Conservation (phyloP, 2,113 vertebrate genomes). For the Vulpes vulpes region DNA sequence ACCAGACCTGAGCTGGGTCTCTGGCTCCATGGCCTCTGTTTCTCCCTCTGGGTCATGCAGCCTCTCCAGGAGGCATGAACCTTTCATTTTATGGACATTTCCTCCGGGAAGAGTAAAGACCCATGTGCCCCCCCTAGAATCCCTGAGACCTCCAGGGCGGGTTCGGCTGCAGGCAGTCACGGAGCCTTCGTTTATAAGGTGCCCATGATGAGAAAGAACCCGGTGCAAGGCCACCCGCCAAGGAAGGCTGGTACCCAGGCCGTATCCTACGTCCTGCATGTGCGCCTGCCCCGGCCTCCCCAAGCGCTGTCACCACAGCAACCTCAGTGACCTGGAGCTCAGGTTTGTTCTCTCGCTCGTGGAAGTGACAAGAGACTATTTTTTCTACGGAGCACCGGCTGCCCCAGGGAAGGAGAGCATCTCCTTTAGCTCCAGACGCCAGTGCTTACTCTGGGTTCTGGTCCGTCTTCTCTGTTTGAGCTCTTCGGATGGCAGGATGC, state of each 20-base stretch:
- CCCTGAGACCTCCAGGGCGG: not conserved
- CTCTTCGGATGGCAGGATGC: conserved; percentile 30
- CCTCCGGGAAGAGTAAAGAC: not conserved
- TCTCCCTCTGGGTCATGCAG: not conserved
- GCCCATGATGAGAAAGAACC: not conserved
- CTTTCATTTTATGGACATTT: not conserved
- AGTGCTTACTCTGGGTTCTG: not conserved
- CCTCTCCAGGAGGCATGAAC: not conserved
- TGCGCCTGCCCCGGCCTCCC: not conserved
- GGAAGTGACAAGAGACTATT: not conserved
- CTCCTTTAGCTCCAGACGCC: not conserved
- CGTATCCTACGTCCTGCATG: fast-evolving
- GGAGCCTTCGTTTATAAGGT: not conserved
- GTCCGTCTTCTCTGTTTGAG: not conserved
- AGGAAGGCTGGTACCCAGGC: not conserved
- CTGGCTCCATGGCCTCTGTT: not conserved
- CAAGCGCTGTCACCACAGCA: not conserved
- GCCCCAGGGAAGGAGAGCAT: not conserved
- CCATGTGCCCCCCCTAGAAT: not conserved
- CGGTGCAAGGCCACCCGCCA: not conserved
- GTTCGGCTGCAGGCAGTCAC: not conserved
- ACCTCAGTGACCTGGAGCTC: not conserved
- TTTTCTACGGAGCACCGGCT: not conserved
- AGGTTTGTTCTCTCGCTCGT: not conserved
- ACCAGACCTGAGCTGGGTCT: not conserved